Base-by-base conservation (phyloP, 2,888 invertebrate species). In the Lottia gigantea region DNA sequence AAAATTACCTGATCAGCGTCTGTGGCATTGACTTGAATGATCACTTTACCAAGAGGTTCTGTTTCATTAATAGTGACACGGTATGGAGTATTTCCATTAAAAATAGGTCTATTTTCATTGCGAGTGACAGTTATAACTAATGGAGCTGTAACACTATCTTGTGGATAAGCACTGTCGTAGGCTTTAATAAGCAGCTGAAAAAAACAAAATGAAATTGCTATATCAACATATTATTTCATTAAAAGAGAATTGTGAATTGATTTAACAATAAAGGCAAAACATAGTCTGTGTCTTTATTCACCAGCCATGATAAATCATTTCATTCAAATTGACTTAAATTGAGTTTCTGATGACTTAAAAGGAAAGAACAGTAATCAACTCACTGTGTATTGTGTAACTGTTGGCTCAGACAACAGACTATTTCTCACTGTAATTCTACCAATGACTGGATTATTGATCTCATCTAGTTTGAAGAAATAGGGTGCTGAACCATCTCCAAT, bases 31-130 rank as follows among this genome's bases (percentile, higher is more conserved):
- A 66, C 47, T 23, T 66, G 46, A 15, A 46, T 25, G 12, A 66
- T 25, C 16, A 46, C 15, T 19, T 19, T 47, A 14, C 66, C 66
- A 46, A 26, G 12, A 25, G 47, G 8, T 47, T n/a, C n/a, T 26
- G 46, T 66, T 26, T 66, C 66, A 46, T 45, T 66, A 16, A 66
- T 46, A 26, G 16, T 46, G 46, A 25, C 49, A 47, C 7, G n/a
- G 47, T 46, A 19, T 0, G 66, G 47, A 23, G 11, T 23, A 11
- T 0, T 2, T 1, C 14, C 19, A 16, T 15, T 15, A 73, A 84
- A 86, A 8, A 71, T 71, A 26, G 87, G 87, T 2, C 75, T 73
- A 70, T 81, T 79, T 31, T 77, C 81, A 73, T 86, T 87, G 14
- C 65, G 26, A 7, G 11, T 16, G 2, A 65, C 46, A 40, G 65